These are phyloP conservation scores for Xanthia icteritia DNA, from an alignment of 2,888 invertebrate species.

Conservation along the genomic window DNA sequence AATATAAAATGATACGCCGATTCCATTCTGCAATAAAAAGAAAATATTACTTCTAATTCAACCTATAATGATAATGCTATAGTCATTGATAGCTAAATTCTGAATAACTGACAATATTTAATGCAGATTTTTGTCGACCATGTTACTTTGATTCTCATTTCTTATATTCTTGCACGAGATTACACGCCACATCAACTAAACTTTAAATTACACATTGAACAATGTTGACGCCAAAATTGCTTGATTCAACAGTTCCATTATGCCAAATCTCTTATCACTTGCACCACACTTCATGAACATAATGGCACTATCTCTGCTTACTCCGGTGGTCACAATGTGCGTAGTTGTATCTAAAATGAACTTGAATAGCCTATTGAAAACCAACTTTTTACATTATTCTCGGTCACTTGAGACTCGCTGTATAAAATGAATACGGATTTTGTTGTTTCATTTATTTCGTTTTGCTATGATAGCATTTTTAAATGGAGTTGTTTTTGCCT, in stretches of 20 bases:
- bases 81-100: neutral
- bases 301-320: conserved; percentile 76
- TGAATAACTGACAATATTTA: neutral
- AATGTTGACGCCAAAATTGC: neutral
- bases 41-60: no score
- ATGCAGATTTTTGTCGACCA: neutral
- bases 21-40: neutral
- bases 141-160: neutral
- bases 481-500: conserved; percentile 31
- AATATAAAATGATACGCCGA: neutral
- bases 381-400: conserved; percentile 72
- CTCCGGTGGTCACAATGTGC: conserved; percentile 72
- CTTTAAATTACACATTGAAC: neutral
- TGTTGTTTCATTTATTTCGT: conserved; percentile 25
- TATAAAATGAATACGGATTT: conserved; percentile 56
- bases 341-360: conserved; percentile 76
- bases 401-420: conserved; percentile 67
- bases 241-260: neutral
- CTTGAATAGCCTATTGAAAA: conserved; percentile 82
- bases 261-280: conserved; percentile 23
- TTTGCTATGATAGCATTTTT: conserved; percentile 42
- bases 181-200: neutral
- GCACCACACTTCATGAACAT: conserved; percentile 59
- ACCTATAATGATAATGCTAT: neutral
- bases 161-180: neutral